Conservation (phyloP, 1,140 invertebrate species). For the Dendrolimus punctatus region DNA sequence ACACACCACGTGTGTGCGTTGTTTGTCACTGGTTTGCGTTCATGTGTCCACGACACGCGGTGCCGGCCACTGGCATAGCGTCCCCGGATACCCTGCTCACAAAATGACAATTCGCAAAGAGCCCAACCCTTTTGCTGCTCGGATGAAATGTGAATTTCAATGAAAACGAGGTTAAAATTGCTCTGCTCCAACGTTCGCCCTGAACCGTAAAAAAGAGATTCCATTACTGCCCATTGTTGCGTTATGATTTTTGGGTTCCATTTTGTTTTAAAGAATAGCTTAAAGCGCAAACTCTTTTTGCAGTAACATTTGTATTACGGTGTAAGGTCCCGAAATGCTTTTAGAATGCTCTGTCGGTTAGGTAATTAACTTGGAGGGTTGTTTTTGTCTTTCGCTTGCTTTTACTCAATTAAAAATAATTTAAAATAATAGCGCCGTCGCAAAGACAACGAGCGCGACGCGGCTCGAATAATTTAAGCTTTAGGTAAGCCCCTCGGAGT, state of each 20-base stretch:
- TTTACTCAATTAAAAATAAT: conserved; percentile 69
- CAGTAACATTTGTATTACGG: conserved; percentile 50
- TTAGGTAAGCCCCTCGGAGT: conserved; percentile 33
- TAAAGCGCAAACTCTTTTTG: conserved; percentile 40
- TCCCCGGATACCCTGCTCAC: conserved; percentile 42
- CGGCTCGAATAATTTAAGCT: conserved; percentile 56
- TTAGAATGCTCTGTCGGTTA: conserved; percentile 39
- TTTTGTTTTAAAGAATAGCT: conserved; percentile 53
- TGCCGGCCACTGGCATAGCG: conserved; percentile 8
- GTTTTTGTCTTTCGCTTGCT: conserved; percentile 59
- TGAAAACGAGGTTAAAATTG: conserved; percentile 64
- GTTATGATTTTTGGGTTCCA: conserved; percentile 59
- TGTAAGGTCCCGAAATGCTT: conserved; percentile 39
- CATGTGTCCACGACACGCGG: conserved; percentile 34
- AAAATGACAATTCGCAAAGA: conserved; percentile 59
- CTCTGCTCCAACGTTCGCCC: conserved; percentile 29
- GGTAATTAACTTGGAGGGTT: conserved; percentile 51
- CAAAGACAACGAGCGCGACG: conserved; percentile 38
- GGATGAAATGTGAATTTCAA: conserved; percentile 65
- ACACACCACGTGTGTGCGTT: conserved; percentile 25
- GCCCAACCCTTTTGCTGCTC: conserved; percentile 56
- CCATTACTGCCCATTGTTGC: conserved; percentile 61
- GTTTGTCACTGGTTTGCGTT: conserved; percentile 25
- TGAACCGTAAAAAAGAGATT: conserved; percentile 59
- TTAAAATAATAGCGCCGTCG: conserved; percentile 57